Evolutionary conservation across 2,888 invertebrate species (phyloP), one percentile per base, ranked within the genome.

Genomic region (Capitulum mitella): DNA sequence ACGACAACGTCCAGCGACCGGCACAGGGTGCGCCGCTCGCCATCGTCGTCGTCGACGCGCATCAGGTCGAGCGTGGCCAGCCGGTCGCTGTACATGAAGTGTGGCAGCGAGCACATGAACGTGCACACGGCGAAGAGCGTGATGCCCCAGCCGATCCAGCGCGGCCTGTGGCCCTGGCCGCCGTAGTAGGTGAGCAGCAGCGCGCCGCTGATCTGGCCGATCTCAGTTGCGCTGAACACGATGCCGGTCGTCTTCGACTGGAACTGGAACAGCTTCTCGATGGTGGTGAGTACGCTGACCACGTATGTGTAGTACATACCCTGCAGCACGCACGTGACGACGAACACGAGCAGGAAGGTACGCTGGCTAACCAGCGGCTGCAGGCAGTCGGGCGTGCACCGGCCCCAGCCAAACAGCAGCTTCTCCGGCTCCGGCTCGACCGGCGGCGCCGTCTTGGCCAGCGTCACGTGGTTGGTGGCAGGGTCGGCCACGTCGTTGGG

Each of bases 291-390:
- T 82, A 94, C 94, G 85, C 94, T 94, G 80, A 95, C 95, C 86
- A 96, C 95, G 86, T 96, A 96, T 70, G 96, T 95, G 86, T 93
- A 93, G 86, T 93, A 95, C 93, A 95, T 95, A 81, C 96, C 96
- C 78, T 83, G 83, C 37, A 80, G 70, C 29, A 82, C 81, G 12
- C 80, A 78, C 19, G 84, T 84, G 37, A 84, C 76, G 78, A 84
- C 85, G 86, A 95, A 96, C 77, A 93, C 92, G 84, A 93, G 90
- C 88, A 96, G 90, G 87, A 96, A 96, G 81, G 92, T 91, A 84
- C 94, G 92, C 82, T 95, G 95, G 80, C 94, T 94, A 80, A 94
- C 93, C 84, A 95, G 82, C 46, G 81, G 81, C 83, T 93, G 92
- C 80, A 92, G 87, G 90, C 92, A 92, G 78, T 87, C 87, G 0